These are phyloP conservation scores for Merluccius polli DNA, from an alignment of 2,797 vertebrate species.

Conservation along the genomic window DNA sequence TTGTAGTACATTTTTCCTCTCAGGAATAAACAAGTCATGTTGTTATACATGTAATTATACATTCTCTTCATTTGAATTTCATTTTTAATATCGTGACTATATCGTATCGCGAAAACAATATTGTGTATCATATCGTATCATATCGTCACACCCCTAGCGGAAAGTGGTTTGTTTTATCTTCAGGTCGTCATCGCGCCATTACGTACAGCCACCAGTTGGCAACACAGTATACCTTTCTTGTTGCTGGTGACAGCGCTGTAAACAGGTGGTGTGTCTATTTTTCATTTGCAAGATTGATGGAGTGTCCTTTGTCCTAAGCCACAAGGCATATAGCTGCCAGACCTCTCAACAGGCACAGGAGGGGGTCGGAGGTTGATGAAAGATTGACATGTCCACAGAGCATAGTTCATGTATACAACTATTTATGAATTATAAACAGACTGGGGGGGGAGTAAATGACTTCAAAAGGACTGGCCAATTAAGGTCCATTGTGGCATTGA, in stretches of 20 bases:
- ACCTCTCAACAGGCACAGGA: conserved; percentile 40
- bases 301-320: conserved; percentile 31
- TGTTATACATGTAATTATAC: no score
- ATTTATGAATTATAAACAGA: conserved; percentile 26
- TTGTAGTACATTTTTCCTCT: no score
- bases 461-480: conserved; percentile 9
- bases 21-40: no score
- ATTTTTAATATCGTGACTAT: no score
- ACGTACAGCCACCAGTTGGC: neutral
- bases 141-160: no score
- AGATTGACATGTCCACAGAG: conserved; percentile 37
- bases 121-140: no score
- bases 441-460: conserved; percentile 12
- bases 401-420: conserved; percentile 24
- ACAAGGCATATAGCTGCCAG: conserved; percentile 38
- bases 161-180: neutral
- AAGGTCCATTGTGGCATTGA: neutral
- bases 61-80: no score
- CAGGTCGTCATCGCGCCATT: conserved; percentile 12
- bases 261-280: conserved; percentile 25
- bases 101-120: no score
- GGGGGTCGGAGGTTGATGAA: conserved; percentile 3
- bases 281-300: conserved; percentile 35
- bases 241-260: conserved; percentile 5
- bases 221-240: conserved; percentile 18